Base-by-base conservation (phyloP, 2,113 vertebrate species). In the Mesoclemmys tuberculata region DNA sequence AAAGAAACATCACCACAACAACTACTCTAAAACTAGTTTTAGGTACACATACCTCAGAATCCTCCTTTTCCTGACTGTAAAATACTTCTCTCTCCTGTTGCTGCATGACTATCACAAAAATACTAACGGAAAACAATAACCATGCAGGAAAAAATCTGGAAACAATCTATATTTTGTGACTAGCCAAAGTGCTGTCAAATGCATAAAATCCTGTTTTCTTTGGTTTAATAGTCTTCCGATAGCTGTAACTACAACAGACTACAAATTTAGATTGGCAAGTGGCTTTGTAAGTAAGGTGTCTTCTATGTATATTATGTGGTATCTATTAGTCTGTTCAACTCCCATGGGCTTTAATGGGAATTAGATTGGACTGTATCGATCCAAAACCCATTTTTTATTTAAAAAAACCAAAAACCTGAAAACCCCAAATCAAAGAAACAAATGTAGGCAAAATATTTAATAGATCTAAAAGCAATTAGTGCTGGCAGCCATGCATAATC, bases 241-340 rank as follows among this genome's bases (percentile, higher is more conserved):
- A 38, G 11, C 19, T 58, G 27, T 58, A 46, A 83, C 77, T 92
- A 10, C 52, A 95, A n/a, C 7, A 19, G 75, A 35, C 2, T 26
- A 0, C 55, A 41, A 22, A 6, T 84, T 2, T 3, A 74, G 10
- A 35, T 27, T 29, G 29, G 6, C 18, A 27, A 11, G 35, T 71
- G 35, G 46, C 24, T 44, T 87, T 85, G 31, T 41, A 78, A 92
- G 83, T 13, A 5, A 2, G 8, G 29, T 1, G 3, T 84, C 4
- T 46, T 80, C 5, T 55, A 0, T 44, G 21, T 10, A 3, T 22
- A 13, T 52, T 86, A 7, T 5, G 6, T 27, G 79, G 48, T n/a
- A 61, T 68, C 52, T 71, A 3, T 82, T 82, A 84, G 51, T 82
- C 80, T 83, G 13, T 77, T n/a, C 11, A 55, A 19, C 10, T 83